A percentile compares a stretch with the other conserved stretches of the same genome.
Evolutionary conservation across 2,113 vertebrate species (phyloP).

Genomic region (Polypterus senegalus): DNA sequence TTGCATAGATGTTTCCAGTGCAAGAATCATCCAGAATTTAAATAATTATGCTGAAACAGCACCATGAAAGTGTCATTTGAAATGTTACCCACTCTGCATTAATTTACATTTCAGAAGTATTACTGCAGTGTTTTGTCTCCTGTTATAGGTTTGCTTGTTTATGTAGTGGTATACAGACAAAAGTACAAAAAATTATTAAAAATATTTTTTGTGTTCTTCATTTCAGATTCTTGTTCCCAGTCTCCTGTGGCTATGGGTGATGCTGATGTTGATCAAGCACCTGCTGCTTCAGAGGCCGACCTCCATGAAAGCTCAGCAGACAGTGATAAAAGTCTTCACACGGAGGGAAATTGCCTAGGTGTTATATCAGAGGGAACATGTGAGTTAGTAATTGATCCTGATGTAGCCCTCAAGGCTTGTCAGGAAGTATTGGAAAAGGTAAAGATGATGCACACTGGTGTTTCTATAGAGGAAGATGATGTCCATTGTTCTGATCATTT

Average conservation of each 20-base stretch:
- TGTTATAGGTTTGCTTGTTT: no score
- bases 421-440: slow-evolving; percentile 82
- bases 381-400: slow-evolving; percentile 75
- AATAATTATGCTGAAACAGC: no score
- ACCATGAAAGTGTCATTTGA: no score
- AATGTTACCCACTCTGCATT: no score
- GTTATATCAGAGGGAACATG: slow-evolving; percentile 72
- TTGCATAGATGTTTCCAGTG: no score
- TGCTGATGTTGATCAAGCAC: slow-evolving; percentile 24
- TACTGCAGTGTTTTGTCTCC: no score
- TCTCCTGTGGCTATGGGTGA: slow-evolving; percentile 30
- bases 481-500: neutral
- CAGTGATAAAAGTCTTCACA: slow-evolving; percentile 22
- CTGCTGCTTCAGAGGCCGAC: neutral
- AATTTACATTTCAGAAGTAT: no score
- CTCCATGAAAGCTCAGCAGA: neutral
- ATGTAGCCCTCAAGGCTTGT: slow-evolving; percentile 77
- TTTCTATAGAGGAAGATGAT: neutral
- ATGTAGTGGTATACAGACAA: no score
- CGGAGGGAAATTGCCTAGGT: slow-evolving; percentile 45
- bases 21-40: no score
- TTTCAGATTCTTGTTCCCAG: slow-evolving; percentile 12
- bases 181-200: no score
- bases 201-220: neutral
- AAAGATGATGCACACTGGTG: slow-evolving; percentile 41